phyloP scores from a whole-genome alignment of 2,113 vertebrate species.

The Phaetusa simplex region DNA sequence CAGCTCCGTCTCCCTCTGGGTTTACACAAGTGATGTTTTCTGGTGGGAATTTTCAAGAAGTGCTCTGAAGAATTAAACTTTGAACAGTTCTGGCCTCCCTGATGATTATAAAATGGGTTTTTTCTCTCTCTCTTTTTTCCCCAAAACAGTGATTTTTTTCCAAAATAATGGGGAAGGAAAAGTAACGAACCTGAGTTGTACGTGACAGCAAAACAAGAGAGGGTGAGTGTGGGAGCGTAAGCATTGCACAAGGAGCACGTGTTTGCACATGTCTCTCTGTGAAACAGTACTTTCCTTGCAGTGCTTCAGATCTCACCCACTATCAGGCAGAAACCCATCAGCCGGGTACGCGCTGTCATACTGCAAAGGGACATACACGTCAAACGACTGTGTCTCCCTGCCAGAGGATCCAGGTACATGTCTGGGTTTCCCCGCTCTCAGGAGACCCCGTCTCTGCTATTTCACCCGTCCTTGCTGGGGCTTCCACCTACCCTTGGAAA shows the following conservation, averaged over 20 bases:
- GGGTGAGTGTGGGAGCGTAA: not conserved
- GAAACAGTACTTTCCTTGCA: not conserved
- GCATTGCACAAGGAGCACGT: not conserved
- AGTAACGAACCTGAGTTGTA: not conserved
- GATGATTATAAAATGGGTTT: not conserved
- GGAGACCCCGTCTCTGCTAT: not conserved
- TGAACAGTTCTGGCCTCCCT: not conserved
- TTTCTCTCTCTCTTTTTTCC: not conserved
- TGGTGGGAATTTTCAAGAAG: not conserved
- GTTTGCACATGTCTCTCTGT: not conserved
- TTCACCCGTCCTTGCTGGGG: not conserved
- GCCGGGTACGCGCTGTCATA: fast-evolving
- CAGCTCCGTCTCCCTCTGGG: not conserved
- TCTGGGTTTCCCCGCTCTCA: not conserved
- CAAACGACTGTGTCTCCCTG: fast-evolving
- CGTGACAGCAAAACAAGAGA: not conserved
- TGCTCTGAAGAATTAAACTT: not conserved
- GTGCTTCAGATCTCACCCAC: not conserved
- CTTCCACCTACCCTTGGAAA: not conserved
- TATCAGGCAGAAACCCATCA: not conserved
- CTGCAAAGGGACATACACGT: fast-evolving
- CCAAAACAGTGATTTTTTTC: not conserved
- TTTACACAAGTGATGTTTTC: not conserved
- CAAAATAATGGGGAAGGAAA: not conserved
- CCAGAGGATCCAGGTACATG: not conserved